Evolutionary conservation across 2,113 vertebrate genomes (phyloP), one percentile per base, ranked within the genome.

Genomic region (Zapornia atra): DNA sequence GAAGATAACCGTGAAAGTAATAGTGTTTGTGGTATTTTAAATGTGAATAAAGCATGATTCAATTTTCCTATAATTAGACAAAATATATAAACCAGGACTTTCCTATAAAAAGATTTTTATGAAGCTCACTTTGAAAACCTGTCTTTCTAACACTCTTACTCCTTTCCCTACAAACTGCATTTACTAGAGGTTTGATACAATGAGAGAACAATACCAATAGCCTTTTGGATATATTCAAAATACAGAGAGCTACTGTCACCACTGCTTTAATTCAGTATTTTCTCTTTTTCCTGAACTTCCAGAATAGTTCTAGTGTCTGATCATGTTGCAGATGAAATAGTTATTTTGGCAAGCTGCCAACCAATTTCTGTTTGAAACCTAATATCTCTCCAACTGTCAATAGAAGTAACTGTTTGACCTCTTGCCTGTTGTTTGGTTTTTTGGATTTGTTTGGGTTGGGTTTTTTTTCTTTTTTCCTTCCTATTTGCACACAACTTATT

Each of bases 331-430:
- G 84, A 88, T 93, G 59, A 90, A 96, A 95, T 94, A 97, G 81
- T 57, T 80, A 57, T 88, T 89, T 83, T 97, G 95, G 85, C 82
- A 94, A 88, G 25, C 53, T 93, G 82, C 75, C 95, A 95, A 28
- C 5, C 69, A 79, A 86, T 95, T 97, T 97, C 88, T 95, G 69
- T 96, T 97, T 97, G 96, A 97, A 97, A 96, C 20, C 53, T 88
- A 85, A 92, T 96, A 9, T 92, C 77, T 80, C 61, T 94, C 61
- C 44, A 91, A 86, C 66, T 2, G 1, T 65, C 61, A 92, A 83
- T 11, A 89, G 84, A 73, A 92, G 50, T 81, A 96, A 92, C 91
- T 96, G 75, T 95, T 97, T 95, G 94, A 96, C 92, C 93, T 80
- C 64, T 88, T 92, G 54, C 60, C 63, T 57, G 25, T 59, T 80